A percentile compares a stretch with the other conserved stretches of the same genome.
Evolutionary conservation across 2,797 vertebrate species (phyloP).

Genomic region (Hypotaenidia philippensis): DNA sequence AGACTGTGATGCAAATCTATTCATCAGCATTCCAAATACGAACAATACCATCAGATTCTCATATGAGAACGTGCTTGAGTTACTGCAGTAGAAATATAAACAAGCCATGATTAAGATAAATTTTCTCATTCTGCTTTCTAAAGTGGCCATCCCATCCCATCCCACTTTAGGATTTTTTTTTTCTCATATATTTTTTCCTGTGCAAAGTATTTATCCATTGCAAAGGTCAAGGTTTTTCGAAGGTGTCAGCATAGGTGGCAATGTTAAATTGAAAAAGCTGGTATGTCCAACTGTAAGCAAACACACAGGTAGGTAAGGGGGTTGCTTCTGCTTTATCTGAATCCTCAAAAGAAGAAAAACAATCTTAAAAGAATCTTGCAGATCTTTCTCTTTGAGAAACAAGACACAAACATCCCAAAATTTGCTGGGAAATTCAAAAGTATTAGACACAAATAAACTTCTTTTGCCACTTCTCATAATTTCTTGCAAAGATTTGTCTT

Average conservation of each 20-base stretch:
- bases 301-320: rapidly evolving
- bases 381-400: neutral
- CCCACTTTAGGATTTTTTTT: neutral
- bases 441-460: neutral
- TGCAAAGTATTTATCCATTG: neutral
- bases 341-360: neutral
- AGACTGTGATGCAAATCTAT: neutral
- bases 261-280: neutral
- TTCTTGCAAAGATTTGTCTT: neutral
- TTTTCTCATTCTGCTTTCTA: neutral
- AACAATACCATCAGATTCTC: neutral
- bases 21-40: neutral
- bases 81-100: neutral
- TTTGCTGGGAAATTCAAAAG: neutral
- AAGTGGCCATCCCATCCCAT: neutral
- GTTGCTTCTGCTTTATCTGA: neutral
- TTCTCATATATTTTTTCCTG: neutral
- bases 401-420: neutral
- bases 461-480: neutral
- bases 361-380: neutral
- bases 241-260: neutral
- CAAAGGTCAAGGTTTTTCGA: neutral
- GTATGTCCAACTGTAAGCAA: neutral
- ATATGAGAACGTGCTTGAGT: neutral
- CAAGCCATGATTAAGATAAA: neutral